These are phyloP conservation scores for Spicauda simplicius DNA, from an alignment of 2,888 invertebrate species.

Conservation along the genomic window DNA sequence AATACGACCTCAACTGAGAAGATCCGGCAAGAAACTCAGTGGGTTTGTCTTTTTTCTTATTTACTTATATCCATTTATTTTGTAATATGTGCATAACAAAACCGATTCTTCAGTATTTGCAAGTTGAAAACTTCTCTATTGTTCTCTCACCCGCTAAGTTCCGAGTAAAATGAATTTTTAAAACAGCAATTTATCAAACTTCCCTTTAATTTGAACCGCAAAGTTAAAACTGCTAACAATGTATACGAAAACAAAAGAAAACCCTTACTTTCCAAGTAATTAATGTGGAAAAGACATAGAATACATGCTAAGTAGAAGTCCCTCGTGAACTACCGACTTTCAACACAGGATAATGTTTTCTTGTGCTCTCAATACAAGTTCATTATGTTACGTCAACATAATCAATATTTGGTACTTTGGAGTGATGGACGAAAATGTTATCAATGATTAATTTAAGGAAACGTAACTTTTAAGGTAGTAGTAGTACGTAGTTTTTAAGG, in stretches of 20 bases:
- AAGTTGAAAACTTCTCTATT: conserved; percentile 12
- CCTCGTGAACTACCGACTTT: neutral
- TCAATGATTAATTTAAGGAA: no score
- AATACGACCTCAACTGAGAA: no score
- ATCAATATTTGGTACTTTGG: no score
- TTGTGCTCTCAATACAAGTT: no score
- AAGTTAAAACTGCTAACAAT: conserved; percentile 33
- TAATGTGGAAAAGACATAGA: conserved; percentile 12
- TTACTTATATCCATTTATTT: no score
- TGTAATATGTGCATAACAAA: neutral
- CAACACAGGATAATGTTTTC: no score
- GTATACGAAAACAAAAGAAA: conserved; percentile 33
- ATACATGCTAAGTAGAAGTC: neutral
- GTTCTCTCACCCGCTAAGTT: conserved; percentile 15
- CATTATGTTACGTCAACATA: no score
- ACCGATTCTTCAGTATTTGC: neutral
- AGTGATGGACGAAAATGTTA: no score
- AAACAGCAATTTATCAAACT: conserved; percentile 36
- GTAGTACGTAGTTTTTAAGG: no score
- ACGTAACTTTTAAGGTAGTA: no score
- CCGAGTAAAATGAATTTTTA: conserved; percentile 28
- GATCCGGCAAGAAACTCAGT: no score
- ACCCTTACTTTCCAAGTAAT: conserved; percentile 31
- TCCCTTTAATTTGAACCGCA: conserved; percentile 29
- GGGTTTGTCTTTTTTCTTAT: no score